These are phyloP conservation scores for Orchesella cincta DNA, from an alignment of 1,140 invertebrate genomes.

Conservation along the genomic window DNA sequence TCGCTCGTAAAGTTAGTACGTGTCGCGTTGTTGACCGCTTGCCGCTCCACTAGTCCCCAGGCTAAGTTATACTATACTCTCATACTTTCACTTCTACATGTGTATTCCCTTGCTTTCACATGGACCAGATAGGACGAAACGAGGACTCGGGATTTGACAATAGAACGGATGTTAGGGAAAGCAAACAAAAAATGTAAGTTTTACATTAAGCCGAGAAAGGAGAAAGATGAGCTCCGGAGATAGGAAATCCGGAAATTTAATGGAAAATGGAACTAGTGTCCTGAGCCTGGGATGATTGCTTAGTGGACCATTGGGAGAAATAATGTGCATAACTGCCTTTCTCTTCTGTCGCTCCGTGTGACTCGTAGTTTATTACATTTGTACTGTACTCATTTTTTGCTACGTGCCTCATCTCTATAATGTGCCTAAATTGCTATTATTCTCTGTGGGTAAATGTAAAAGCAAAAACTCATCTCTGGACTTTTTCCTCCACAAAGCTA, in stretches of 20 bases:
- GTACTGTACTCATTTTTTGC: not conserved
- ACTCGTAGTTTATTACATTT: not conserved
- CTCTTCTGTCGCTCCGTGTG: not conserved
- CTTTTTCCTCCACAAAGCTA: no score
- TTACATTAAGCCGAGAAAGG: not conserved
- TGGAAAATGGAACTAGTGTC: not conserved
- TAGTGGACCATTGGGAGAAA: constrained; percentile 19
- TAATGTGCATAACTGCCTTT: not conserved
- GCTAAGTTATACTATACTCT: no score
- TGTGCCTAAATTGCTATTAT: no score
- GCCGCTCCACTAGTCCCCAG: no score
- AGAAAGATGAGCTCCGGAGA: not conserved
- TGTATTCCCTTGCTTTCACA: not conserved
- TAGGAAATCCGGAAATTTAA: not conserved
- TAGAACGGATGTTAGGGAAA: no score
- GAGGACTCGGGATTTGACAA: not conserved
- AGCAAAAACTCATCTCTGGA: no score
- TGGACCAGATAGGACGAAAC: not conserved
- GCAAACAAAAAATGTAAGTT: no score
- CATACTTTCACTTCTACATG: not conserved
- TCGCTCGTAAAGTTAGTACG: no score
- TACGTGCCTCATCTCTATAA: no score
- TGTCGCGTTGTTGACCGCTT: no score
- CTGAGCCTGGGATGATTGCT: constrained; percentile 7
- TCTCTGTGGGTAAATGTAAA: no score